A percentile compares a stretch with the other conserved stretches of the same genome.
These are phyloP conservation scores for Dichetophora obliterata DNA, from an alignment of 2,888 invertebrate species.

Conservation along the genomic window DNA sequence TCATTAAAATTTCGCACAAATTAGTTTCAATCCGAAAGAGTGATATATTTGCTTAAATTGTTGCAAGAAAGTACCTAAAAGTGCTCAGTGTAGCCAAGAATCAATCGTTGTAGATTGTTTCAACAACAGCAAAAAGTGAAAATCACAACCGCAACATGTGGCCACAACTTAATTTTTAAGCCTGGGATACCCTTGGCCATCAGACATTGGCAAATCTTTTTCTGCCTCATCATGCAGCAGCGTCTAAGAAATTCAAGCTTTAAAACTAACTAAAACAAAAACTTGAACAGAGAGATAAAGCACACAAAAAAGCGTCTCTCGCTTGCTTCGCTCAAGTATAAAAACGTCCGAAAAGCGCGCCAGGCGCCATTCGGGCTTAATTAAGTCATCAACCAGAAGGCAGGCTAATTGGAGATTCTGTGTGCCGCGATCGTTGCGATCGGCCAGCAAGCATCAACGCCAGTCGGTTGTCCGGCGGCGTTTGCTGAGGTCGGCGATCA, in stretches of 20 bases:
- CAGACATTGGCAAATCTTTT: neutral
- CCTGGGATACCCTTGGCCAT: conserved; percentile 13
- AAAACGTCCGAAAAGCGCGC: conserved; percentile 49
- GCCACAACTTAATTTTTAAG: neutral
- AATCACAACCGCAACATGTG: conserved; percentile 22
- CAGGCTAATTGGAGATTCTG: conserved; percentile 70
- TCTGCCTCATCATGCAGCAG: conserved; percentile 25
- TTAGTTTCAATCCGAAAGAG: neutral
- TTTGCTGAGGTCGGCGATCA: conserved; percentile 26
- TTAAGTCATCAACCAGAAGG: conserved; percentile 71
- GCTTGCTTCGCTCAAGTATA: conserved; percentile 27
- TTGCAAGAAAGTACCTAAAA: neutral
- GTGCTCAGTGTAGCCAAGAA: too few relatives aligned
- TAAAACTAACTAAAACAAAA: conserved; percentile 37
- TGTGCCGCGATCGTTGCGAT: conserved; percentile 55
- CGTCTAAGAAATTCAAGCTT: conserved; percentile 29
- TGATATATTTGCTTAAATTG: neutral
- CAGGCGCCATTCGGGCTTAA: conserved; percentile 70
- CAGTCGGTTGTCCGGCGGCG: conserved; percentile 44
- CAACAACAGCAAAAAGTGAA: conserved; percentile 1
- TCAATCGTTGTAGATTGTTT: neutral
- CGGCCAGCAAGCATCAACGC: conserved; percentile 45
- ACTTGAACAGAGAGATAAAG: neutral
- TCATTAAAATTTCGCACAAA: conserved; percentile 31
- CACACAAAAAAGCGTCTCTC: conserved; percentile 16